Conservation (phyloP, 2,888 invertebrate genomes). For the Glyphotaelius pellucidus region DNA sequence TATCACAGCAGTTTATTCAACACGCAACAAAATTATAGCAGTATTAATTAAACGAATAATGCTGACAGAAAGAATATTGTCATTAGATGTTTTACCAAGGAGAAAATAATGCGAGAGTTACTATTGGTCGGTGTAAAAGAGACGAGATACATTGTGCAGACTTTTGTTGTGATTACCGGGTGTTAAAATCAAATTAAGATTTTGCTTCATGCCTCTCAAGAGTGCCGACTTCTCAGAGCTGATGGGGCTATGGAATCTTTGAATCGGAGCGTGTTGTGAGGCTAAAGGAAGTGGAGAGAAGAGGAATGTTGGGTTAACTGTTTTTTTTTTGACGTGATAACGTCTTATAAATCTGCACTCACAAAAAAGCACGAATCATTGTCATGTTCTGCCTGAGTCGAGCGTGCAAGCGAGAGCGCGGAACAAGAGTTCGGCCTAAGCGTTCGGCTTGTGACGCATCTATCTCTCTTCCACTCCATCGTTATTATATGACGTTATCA, state of each 20-base stretch:
- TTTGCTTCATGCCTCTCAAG: not conserved
- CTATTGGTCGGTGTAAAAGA: not conserved
- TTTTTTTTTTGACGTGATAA: too few relatives aligned
- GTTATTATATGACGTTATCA: too few relatives aligned
- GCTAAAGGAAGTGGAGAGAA: not conserved
- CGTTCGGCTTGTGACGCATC: too few relatives aligned
- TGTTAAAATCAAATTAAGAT: not conserved
- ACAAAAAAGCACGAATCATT: too few relatives aligned
- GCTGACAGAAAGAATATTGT: not conserved
- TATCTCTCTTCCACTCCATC: too few relatives aligned
- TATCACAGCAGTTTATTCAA: conserved; percentile 17
- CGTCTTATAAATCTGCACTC: too few relatives aligned
- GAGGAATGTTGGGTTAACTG: not conserved
- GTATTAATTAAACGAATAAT: not conserved
- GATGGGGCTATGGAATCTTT: not conserved
- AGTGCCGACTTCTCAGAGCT: not conserved
- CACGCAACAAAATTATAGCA: not conserved
- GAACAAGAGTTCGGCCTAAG: too few relatives aligned
- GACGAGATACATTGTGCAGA: not conserved
- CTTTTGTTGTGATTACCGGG: not conserved
- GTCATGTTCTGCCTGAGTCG: too few relatives aligned
- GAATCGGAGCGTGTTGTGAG: not conserved
- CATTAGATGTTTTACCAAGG: not conserved
- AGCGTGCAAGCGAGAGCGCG: too few relatives aligned
- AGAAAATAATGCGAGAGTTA: not conserved